These are phyloP conservation scores for Pangasianodon hypophthalmus DNA, from an alignment of 2,113 vertebrate species.

Conservation along the genomic window DNA sequence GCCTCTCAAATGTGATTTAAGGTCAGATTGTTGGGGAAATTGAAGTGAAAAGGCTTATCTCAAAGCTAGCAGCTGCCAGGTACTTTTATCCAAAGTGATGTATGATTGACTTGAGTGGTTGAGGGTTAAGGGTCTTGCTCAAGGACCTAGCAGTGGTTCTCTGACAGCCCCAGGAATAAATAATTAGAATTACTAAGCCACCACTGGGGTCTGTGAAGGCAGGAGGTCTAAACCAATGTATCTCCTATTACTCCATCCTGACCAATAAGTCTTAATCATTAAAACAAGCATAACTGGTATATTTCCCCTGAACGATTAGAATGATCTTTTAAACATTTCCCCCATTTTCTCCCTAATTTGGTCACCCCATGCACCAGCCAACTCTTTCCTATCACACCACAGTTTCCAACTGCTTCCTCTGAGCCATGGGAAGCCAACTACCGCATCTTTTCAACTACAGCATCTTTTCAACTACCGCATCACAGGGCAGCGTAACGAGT, in stretches of 20 bases:
- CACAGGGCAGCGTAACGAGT: background rate
- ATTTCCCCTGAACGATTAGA: background rate
- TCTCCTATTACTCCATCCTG: background rate
- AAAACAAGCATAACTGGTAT: background rate
- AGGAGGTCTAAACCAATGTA: background rate
- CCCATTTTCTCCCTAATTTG: background rate
- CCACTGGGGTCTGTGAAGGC: background rate
- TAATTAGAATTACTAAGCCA: background rate
- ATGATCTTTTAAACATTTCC: background rate
- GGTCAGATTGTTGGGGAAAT: background rate
- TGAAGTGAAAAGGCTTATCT: background rate
- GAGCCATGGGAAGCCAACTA: background rate
- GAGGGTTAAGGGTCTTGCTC: background rate
- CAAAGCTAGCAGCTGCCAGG: conserved; percentile 13
- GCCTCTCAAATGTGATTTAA: background rate
- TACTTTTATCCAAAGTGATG: background rate
- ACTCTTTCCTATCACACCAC: background rate
- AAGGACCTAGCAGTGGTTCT: background rate
- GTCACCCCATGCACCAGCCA: background rate
- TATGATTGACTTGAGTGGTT: background rate
- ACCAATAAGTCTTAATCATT: background rate
- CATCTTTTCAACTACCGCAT: background rate
- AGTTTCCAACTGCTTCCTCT: background rate
- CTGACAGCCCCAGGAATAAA: background rate
- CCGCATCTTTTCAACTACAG: too few species aligned